Conservation (phyloP, 1,140 invertebrate genomes). For the Zaprionus taronus region DNA sequence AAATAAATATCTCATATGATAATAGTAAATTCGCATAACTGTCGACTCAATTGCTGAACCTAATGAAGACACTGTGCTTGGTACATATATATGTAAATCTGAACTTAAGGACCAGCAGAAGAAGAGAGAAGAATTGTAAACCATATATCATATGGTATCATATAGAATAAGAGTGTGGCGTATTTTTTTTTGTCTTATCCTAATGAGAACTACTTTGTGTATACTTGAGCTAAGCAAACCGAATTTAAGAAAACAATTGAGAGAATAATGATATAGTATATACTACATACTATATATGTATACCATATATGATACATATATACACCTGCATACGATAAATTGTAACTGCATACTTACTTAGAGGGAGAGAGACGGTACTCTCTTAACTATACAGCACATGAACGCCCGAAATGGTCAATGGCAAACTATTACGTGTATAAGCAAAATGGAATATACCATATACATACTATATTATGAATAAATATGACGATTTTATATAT, state of each 20-base stretch:
- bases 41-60: slow-evolving; percentile 7
- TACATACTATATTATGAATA: slow-evolving; percentile 53
- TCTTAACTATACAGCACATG: slow-evolving; percentile 5
- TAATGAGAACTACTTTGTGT: slow-evolving; percentile 18
- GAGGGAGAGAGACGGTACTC: background rate
- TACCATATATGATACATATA: slow-evolving; percentile 5
- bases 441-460: slow-evolving; percentile 46
- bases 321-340: background rate
- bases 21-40: background rate
- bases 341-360: slow-evolving; percentile 9
- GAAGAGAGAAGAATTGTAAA: too few relatives aligned
- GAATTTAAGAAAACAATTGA: slow-evolving; percentile 59
- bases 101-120: slow-evolving; percentile 11
- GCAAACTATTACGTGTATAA: slow-evolving; percentile 79
- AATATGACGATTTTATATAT: slow-evolving; percentile 67
- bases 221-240: slow-evolving; percentile 52
- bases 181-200: slow-evolving; percentile 14
- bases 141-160: too few relatives aligned
- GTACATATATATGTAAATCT: slow-evolving; percentile 4
- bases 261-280: background rate
- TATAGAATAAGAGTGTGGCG: background rate
- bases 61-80: slow-evolving; percentile 13
- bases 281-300: slow-evolving; percentile 9
- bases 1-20: background rate
- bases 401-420: slow-evolving; percentile 62